Evolutionary conservation across 2,113 vertebrate species (phyloP), one percentile per base, ranked within the genome.

Genomic region (Alces alces): DNA sequence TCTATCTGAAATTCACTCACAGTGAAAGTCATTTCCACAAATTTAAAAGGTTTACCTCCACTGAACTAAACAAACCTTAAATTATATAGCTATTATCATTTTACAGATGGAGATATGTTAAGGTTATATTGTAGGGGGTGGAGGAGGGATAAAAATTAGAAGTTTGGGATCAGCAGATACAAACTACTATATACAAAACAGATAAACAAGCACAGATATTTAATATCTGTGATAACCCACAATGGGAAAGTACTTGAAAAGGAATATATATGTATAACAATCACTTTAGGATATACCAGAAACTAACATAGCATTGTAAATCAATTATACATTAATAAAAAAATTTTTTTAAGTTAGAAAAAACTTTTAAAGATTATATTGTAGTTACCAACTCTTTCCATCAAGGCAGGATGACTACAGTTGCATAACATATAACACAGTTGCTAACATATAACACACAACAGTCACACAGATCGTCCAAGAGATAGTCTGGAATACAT

Each of bases 11-110:
- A 96, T 93, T 50, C 28, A 93, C 95, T 95, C 60, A 78, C 39
- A 93, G 8, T 82, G 45, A 97, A 96, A 95, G 45, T 36, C 52
- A 73, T 60, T 79, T 93, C 95, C 94, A 83, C 36, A 93, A 93
- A 64, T 86, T 86, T 95, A 70, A 96, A 96, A 92, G 58, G 13
- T 92, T 96, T 93, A 6, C 21, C 58, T 88, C 89, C 54, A 82
- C n/a, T 85, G 39, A 96, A 94, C 84, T 96, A 92, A 89, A 96
- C 33, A 93, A 91, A 96, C 88, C 73, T 94, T n/a, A 78, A 96
- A 91, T 92, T 94, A 92, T 36, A 66, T 21, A 94, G 58, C 28
- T 45, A 91, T 85, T 60, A 93, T 50, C 64, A 95, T 73, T 95
- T 96, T 83, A 89, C 45, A 78, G 57, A 96, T 86, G 52, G 86